Evolutionary conservation across 2,113 vertebrate species (phyloP), one percentile per base, ranked within the genome.

Genomic region (Synchiropus splendidus): DNA sequence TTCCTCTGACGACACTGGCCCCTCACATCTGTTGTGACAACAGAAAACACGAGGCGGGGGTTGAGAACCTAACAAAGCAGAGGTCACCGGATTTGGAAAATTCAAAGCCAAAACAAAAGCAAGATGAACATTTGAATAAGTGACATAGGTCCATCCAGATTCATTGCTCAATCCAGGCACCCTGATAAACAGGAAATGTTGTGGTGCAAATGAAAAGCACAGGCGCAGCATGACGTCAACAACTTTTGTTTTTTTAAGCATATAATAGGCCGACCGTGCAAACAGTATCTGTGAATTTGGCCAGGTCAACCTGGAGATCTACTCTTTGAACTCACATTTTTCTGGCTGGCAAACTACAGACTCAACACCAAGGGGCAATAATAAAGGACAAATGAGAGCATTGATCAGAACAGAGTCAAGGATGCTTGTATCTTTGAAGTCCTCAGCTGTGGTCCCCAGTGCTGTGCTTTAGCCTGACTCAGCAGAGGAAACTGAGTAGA

Each of bases 141-240:
- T 27, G 21, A 5, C 21, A 27, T 27, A 27, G 21, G 21, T 27
- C 21, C 21, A 8, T 27, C 21, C 8, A 27, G 21, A 27, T 27
- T 27, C 21, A 27, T 27, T 8, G 21, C 21, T 27, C 21, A 8
- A 27, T 27, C 21, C 21, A 16, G 36, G 52, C 21, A 8, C 21
- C 21, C 21, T 8, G 21, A 27, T 37, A 58, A 58, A 66, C 51
- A 55, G 58, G 60, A 57, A 50, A 56, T 49, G 62, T 36, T 37
- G 5, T n/a, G 31, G 33, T 38, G 57, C 31, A 17, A 44, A 70
- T 61, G 50, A 52, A 64, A 65, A 75, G 70, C 57, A 58, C 51
- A 45, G 36, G 36, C 30, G 18, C 54, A 32, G 42, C 41, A 13
- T 17, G 53, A 60, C 53, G 43, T 37, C 62, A 31, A 48, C 47